Percentiles rank a stretch among this genome's conserved stretches.
Conservation (phyloP, 53 echinoderm and acorn worm genomes). For the Echinarachnius parma region DNA sequence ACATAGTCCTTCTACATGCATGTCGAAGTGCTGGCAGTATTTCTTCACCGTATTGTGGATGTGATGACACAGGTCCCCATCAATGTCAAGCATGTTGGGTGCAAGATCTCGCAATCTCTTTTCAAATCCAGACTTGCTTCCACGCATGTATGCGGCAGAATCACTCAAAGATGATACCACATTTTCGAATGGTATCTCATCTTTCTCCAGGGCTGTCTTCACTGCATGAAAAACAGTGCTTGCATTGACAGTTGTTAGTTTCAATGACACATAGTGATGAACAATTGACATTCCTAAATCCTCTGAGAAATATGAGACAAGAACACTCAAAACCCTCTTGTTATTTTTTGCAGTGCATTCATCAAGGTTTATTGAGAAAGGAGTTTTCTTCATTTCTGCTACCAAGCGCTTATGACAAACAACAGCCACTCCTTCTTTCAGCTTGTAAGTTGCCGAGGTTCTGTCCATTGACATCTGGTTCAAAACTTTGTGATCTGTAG, state of each 20-base stretch:
- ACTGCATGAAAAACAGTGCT: conserved; percentile 35
- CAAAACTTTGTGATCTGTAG: conserved; percentile 40
- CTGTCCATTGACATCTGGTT: conserved; percentile 33
- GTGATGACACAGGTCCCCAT: conserved; percentile 60
- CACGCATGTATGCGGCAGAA: conserved; percentile 59
- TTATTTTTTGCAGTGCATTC: conserved; percentile 53
- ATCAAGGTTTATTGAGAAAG: conserved; percentile 21
- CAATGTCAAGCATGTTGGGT: conserved; percentile 54
- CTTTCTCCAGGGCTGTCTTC: conserved; percentile 11
- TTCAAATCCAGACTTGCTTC: conserved; percentile 39
- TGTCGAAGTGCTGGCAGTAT: conserved; percentile 37
- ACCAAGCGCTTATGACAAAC: conserved; percentile 24
- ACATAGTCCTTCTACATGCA: conserved; percentile 38
- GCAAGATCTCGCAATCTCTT: conserved; percentile 30
- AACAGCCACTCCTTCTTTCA: conserved; percentile 25
- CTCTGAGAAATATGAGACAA: conserved; percentile 31
- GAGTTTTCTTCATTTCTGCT: conserved; percentile 16
- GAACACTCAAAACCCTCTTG: conserved; percentile 42
- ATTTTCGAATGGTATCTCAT: conserved; percentile 40
- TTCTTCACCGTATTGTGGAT: conserved; percentile 51
- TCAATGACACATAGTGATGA: conserved; percentile 42
- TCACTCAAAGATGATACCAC: conserved; percentile 43
- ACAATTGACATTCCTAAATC: conserved; percentile 37
- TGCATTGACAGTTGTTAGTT: conserved; percentile 29
- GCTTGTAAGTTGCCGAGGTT: conserved; percentile 43